Percentiles rank a stretch among this genome's conserved stretches.
These are phyloP conservation scores for Rhombomys opimus DNA, from an alignment of 2,113 vertebrate species.

Conservation along the genomic window DNA sequence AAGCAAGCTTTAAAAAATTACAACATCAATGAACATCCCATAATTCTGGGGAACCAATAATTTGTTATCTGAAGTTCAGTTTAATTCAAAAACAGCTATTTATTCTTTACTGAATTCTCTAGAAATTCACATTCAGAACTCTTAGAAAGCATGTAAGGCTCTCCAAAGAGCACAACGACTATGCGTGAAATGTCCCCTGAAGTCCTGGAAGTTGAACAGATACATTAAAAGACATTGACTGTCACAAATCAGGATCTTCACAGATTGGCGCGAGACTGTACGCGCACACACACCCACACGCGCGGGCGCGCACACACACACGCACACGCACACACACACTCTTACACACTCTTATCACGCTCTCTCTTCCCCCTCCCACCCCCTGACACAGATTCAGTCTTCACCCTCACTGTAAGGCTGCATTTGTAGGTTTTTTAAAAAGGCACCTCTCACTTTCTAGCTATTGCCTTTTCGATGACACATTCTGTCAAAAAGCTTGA, in stretches of 20 bases:
- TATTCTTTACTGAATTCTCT: constrained; percentile 65
- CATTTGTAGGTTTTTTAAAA: constrained; percentile 86
- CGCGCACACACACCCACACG: not conserved
- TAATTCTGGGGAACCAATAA: constrained; percentile 65
- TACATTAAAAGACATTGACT: constrained; percentile 86
- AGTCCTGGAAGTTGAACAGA: constrained; percentile 83
- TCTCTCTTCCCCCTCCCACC: not conserved
- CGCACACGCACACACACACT: not conserved
- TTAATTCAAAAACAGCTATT: constrained; percentile 66
- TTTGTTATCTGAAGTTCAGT: constrained; percentile 71
- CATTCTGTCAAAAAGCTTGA: constrained; percentile 80
- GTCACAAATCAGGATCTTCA: constrained; percentile 86
- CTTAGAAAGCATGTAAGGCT: constrained; percentile 63
- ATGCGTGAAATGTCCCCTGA: constrained; percentile 86
- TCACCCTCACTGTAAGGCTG: constrained; percentile 88
- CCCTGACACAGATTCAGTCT: constrained; percentile 80
- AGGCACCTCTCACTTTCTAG: constrained; percentile 90
- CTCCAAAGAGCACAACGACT: constrained; percentile 83
- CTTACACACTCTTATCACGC: too few species aligned
- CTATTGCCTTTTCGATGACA: constrained; percentile 86
- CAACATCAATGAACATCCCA: constrained; percentile 20
- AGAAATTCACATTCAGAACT: constrained; percentile 77
- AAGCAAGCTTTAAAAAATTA: constrained; percentile 63
- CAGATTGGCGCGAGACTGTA: constrained; percentile 70
- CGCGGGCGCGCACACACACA: not conserved